These are phyloP conservation scores for Centropristis striata DNA, from an alignment of 2,113 vertebrate species.

Conservation along the genomic window DNA sequence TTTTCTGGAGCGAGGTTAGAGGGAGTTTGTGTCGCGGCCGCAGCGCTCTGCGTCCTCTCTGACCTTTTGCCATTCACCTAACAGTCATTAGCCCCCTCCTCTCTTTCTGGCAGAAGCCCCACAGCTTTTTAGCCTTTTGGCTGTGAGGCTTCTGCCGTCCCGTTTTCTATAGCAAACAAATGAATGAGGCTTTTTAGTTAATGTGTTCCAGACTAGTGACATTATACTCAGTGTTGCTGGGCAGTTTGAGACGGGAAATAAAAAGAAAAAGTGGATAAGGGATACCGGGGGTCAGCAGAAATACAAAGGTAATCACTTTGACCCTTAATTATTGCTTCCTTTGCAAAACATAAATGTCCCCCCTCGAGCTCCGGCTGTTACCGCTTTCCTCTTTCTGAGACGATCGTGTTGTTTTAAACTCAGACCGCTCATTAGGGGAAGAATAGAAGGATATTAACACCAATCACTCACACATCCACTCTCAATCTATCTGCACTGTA, in stretches of 20 bases:
- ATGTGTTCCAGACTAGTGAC: constrained; percentile 77
- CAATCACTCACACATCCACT: constrained; percentile 23
- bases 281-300: constrained; percentile 66
- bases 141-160: constrained; percentile 47
- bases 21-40: constrained; percentile 40
- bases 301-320: constrained; percentile 83
- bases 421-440: constrained; percentile 38
- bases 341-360: constrained; percentile 67
- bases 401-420: constrained; percentile 61
- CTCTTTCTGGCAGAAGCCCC: constrained; percentile 42
- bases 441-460: constrained; percentile 46
- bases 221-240: constrained; percentile 45
- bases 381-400: constrained; percentile 57
- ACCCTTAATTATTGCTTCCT: constrained; percentile 84
- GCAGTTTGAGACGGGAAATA: constrained; percentile 41
- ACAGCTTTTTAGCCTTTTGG: constrained; percentile 52
- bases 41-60: constrained; percentile 51
- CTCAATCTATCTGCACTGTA: background rate
- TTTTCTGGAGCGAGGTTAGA: constrained; percentile 43
- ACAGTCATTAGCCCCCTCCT: background rate
- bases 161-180: constrained; percentile 58
- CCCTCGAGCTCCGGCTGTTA: constrained; percentile 43
- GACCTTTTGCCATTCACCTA: constrained; percentile 73
- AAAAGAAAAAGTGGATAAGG: constrained; percentile 22
- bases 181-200: constrained; percentile 65